These are phyloP conservation scores for Abrostola tripartita DNA, from an alignment of 2,888 invertebrate genomes.

Conservation along the genomic window DNA sequence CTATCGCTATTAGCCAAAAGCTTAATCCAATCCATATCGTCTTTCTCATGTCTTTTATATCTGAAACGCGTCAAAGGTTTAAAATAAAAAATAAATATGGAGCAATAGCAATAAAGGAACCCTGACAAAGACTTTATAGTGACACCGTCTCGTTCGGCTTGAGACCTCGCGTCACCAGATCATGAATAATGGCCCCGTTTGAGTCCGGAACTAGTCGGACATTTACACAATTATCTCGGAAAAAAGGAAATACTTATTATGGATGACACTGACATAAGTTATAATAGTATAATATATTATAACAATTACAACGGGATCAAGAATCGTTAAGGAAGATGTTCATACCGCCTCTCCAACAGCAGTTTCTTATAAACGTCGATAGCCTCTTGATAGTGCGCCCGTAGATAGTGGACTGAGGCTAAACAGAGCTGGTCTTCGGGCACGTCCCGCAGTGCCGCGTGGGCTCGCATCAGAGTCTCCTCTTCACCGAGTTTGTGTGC, in stretches of 20 bases:
- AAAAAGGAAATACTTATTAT: too few species aligned
- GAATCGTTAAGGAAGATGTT: too few species aligned
- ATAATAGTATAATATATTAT: too few species aligned
- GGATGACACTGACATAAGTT: too few species aligned
- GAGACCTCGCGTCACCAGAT: too few species aligned
- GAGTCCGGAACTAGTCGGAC: too few species aligned
- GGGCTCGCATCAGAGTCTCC: conserved; percentile 93
- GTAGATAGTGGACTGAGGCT: conserved; percentile 98
- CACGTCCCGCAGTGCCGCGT: conserved; percentile 94
- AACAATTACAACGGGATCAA: too few species aligned
- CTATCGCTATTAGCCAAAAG: conserved; percentile 70
- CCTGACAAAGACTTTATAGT: too few species aligned
- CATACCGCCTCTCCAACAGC: conserved; percentile 96
- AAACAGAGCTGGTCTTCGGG: conserved; percentile 98
- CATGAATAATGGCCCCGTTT: too few species aligned
- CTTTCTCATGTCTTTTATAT: conserved; percentile 78
- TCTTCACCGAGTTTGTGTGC: conserved; percentile 98
- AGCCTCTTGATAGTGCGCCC: conserved; percentile 99
- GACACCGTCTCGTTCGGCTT: too few species aligned
- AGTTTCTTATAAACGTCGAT: conserved; percentile 99
- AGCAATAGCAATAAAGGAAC: too few species aligned
- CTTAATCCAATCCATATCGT: conserved; percentile 79
- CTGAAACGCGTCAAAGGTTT: conserved; percentile 64
- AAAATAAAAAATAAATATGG: neutral
- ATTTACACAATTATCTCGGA: too few species aligned